Base-by-base conservation (phyloP, 2,113 vertebrate species). In the Ploceus nigricollis region DNA sequence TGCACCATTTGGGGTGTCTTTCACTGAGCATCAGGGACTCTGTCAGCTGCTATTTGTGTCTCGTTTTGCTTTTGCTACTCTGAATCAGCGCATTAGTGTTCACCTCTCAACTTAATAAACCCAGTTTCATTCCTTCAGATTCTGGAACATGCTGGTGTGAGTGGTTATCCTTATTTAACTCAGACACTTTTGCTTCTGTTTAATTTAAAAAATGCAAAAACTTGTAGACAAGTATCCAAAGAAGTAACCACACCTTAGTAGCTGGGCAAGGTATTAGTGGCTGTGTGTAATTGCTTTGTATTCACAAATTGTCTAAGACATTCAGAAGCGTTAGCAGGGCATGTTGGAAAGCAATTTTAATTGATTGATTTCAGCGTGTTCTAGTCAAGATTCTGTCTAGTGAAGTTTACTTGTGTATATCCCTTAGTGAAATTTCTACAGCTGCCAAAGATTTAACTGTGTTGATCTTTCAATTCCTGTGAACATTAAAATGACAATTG, bases 351-450 rank as follows among this genome's bases (percentile, higher is more conserved):
- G 15, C 24, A 31, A 58, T 60, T 89, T 79, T 81, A 78, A 39
- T 14, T 30, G 33, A 11, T 73, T 70, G 33, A 33, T 39, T 83
- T 65, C 20, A 42, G 33, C 0, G 2, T 2, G 4, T 3, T 2
- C 47, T 84, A 54, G 35, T 63, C 19, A 33, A 68, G 51, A 44
- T 71, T 66, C 56, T 76, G 33, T 39, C 27, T 33, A 60, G 20
- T 1, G 2, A 50, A 42, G 11, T 33, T 78, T 42, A 70, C 33
- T 75, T 58, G 21, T 75, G 23, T 25, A 4, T 15, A 28, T 44
- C 25, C 35, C 82, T 64, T 10, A 12, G 60, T 30, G 48, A 79
- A 90, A 60, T 76, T 79, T 48, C 85, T 76, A 31, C 39, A 72
- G 66, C 79, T 92, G 75, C 4, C 1, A 30, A 30, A 93, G 28